Evolutionary conservation across 2,797 vertebrate species (phyloP), one percentile per base, ranked within the genome.

Genomic region (Tokudaia muenninki): DNA sequence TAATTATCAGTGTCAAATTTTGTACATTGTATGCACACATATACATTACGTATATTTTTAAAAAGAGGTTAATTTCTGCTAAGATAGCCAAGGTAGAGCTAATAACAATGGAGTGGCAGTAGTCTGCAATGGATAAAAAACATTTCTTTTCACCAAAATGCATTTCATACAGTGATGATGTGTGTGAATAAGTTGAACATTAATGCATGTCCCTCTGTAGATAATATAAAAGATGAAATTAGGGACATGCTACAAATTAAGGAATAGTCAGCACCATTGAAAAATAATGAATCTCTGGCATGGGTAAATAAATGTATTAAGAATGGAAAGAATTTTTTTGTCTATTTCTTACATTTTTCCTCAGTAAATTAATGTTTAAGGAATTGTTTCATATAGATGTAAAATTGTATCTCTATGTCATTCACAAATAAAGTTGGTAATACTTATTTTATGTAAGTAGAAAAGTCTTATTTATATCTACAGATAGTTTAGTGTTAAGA

Each of bases 401-500:
- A 79, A 92, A 87, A 77, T 31, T 67, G 3, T 63, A 13, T 89
- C 29, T 89, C 22, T 91, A 11, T 34, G 7, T 78, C 22, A 89
- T 81, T 41, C 81, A 61, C 57, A 83, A 83, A 44, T 83, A 7
- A 87, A 37, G 57, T 78, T 94, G 14, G 19, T 0, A 31, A 92
- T 90, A 86, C 22, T 47, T 84, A 88, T 80, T 80, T 91, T 0
- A 91, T 88, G 16, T 81, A 77, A 47, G 24, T 65, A 29, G 12
- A 92, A 24, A 75, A 50, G 16, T 16, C n/a, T 78, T 44, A 93
- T 74, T 93, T n/a, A 26, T 82, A 12, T 90, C 61, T 93, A 34
- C 9, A 74, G 50, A 91, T 29, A 94, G 41, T 75, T 94, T 84
- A 91, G 10, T 26, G 83, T 96, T 75, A 80, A 70, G 59, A 92